Conservation (phyloP, 2,797 vertebrate genomes). For the Aotus griseimembra region DNA sequence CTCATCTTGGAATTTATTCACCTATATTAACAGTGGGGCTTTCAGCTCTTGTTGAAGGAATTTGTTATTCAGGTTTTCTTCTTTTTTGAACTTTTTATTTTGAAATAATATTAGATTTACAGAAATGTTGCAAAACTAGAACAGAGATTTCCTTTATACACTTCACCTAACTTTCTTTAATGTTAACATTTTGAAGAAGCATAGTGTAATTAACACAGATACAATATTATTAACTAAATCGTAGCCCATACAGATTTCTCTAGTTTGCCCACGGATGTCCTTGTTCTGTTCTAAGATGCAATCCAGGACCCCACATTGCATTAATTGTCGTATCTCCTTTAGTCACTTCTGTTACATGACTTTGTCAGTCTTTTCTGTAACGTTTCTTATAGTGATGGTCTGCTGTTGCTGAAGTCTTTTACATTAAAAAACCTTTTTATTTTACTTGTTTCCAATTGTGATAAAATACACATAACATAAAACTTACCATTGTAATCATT, state of each 20-base stretch:
- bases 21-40: neutral
- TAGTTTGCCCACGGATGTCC: neutral
- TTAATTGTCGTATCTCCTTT: neutral
- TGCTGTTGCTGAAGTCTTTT: neutral
- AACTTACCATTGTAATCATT: neutral
- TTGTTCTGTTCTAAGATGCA: neutral
- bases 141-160: neutral
- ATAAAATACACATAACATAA: neutral
- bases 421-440: neutral
- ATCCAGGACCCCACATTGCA: neutral
- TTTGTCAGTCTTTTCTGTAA: neutral
- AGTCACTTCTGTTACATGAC: neutral
- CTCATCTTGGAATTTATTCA: neutral
- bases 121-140: conserved; percentile 23
- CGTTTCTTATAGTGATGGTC: neutral
- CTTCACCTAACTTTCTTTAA: neutral
- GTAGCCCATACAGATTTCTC: neutral
- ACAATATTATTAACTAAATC: neutral
- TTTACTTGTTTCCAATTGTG: conserved; percentile 34
- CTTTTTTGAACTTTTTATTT: neutral
- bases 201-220: neutral
- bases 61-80: neutral
- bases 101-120: conserved; percentile 33
- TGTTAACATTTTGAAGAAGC: conserved; percentile 2
- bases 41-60: conserved; percentile 20